These are phyloP conservation scores for Ctenopoma multispine DNA, from an alignment of 2,797 vertebrate genomes.

Conservation along the genomic window DNA sequence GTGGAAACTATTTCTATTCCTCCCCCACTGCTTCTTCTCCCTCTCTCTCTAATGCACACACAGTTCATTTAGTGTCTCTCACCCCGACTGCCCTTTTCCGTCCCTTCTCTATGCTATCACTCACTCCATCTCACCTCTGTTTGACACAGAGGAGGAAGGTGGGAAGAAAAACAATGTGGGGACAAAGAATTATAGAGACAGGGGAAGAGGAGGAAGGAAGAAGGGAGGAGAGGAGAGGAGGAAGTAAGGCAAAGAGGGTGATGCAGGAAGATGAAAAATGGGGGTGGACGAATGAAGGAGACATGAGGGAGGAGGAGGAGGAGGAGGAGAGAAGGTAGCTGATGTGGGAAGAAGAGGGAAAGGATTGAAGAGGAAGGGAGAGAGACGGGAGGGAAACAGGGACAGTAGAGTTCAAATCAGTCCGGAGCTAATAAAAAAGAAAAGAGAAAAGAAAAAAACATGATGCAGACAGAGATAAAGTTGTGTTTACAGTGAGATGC, in stretches of 20 bases:
- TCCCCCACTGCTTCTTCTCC: conserved; percentile 32
- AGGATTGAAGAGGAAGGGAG: conserved; percentile 9
- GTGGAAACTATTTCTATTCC: conserved; percentile 70
- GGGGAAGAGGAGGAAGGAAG: conserved; percentile 8
- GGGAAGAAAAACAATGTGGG: conserved; percentile 1
- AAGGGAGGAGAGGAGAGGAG: conserved; percentile 3
- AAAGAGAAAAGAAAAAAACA: conserved; percentile 16
- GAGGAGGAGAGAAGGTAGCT: conserved; percentile 39
- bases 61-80: conserved; percentile 67
- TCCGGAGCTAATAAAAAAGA: conserved; percentile 50
- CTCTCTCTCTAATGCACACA: conserved; percentile 11
- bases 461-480: conserved; percentile 51
- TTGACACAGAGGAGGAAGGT: conserved; percentile 7
- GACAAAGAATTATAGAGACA: not conserved
- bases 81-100: conserved; percentile 53
- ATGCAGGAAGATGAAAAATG: conserved; percentile 29
- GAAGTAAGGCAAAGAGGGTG: conserved; percentile 26
- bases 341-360: conserved; percentile 34
- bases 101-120: conserved; percentile 17
- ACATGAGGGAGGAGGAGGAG: conserved; percentile 41
- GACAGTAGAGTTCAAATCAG: conserved; percentile 68
- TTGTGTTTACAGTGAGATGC: conserved; percentile 42
- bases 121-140: conserved; percentile 50
- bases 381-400: conserved; percentile 41
- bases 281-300: conserved; percentile 32